phyloP scores from a whole-genome alignment of 2,888 invertebrate genomes.

The Dioctria rufipes region DNA sequence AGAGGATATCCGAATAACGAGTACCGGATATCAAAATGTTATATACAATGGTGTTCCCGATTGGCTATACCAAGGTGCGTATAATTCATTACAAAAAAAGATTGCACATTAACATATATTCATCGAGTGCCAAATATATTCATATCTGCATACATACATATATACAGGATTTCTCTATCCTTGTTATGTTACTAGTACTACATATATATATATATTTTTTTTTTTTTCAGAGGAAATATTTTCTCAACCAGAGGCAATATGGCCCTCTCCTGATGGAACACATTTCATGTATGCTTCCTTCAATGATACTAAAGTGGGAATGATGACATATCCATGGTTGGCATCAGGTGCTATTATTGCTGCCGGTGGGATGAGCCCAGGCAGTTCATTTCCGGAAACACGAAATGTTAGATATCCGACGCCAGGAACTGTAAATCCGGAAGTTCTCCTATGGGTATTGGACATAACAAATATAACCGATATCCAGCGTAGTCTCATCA shows the following conservation, averaged over 20 bases:
- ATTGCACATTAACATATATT: no score
- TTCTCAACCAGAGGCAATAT: slow-evolving; percentile 84
- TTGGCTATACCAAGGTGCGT: slow-evolving; percentile 94
- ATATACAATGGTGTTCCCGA: slow-evolving; percentile 95
- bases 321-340: slow-evolving; percentile 87
- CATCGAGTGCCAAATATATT: no score
- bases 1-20: slow-evolving; percentile 81
- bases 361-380: slow-evolving; percentile 73
- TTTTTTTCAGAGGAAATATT: slow-evolving; percentile 86
- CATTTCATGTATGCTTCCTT: slow-evolving; percentile 89
- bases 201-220: background rate
- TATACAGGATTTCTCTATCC: no score
- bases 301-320: slow-evolving; percentile 85
- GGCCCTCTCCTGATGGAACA: slow-evolving; percentile 88
- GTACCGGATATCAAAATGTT: slow-evolving; percentile 82
- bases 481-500: slow-evolving; percentile 78
- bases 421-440: slow-evolving; percentile 90
- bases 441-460: slow-evolving; percentile 85
- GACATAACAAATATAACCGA: slow-evolving; percentile 80
- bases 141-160: no score
- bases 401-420: slow-evolving; percentile 88
- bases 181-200: no score
- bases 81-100: background rate
- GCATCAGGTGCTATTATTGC: slow-evolving; percentile 79
- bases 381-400: slow-evolving; percentile 83